These are phyloP conservation scores for Pseudomyrmex gracilis DNA, from an alignment of 1,140 invertebrate species.

Conservation along the genomic window DNA sequence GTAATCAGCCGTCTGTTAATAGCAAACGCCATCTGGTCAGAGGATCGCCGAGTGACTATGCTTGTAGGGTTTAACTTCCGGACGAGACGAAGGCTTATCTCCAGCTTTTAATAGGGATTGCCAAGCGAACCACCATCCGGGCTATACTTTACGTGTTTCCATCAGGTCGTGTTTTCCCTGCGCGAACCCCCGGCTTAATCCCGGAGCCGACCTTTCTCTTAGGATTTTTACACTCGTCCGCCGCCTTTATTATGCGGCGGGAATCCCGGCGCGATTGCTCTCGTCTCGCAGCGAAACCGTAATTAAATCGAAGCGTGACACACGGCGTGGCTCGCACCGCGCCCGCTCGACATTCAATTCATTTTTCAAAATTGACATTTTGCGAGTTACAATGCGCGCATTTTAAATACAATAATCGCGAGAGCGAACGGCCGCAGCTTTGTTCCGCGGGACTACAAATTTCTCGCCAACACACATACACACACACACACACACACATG, in stretches of 20 bases:
- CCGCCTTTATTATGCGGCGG: conserved; percentile 31
- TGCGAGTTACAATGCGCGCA: too few relatives aligned
- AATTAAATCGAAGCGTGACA: conserved; percentile 17
- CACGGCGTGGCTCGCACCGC: too few relatives aligned
- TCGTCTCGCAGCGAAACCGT: neutral
- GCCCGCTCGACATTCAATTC: too few relatives aligned
- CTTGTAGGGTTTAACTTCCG: conserved; percentile 76
- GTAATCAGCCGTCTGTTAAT: conserved; percentile 70
- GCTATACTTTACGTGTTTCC: conserved; percentile 26
- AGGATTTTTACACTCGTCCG: conserved; percentile 57
- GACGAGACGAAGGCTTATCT: conserved; percentile 73
- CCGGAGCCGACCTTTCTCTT: conserved; percentile 16
- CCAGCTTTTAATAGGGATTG: conserved; percentile 72
- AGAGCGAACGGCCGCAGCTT: too few relatives aligned
- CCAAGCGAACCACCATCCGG: conserved; percentile 4
- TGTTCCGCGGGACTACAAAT: too few relatives aligned
- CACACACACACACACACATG: too few relatives aligned
- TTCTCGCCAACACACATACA: too few relatives aligned
- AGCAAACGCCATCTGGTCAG: conserved; percentile 5
- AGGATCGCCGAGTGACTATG: conserved; percentile 62
- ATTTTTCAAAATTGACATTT: neutral
- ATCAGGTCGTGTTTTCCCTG: conserved; percentile 43
- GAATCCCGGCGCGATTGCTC: conserved; percentile 7
- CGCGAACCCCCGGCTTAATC: conserved; percentile 63
- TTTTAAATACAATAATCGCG: too few relatives aligned